Evolutionary conservation across 1,140 invertebrate genomes (phyloP).

Genomic region (Drosophila novamexicana): DNA sequence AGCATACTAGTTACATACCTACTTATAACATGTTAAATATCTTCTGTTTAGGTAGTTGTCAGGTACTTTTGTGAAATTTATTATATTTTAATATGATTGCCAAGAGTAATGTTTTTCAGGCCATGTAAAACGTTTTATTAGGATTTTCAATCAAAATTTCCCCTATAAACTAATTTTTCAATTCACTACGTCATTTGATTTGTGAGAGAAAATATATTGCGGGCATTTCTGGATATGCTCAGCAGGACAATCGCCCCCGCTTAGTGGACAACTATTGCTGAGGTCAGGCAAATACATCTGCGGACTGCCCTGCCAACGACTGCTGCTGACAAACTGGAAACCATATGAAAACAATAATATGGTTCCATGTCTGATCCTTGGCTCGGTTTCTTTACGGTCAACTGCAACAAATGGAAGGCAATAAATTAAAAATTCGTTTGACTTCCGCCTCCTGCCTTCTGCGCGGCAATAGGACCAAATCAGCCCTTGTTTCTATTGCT

Average conservation of each 20-base stretch:
- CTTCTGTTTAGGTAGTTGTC: no score
- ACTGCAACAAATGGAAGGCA: constrained; percentile 71
- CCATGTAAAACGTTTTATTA: no score
- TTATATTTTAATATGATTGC: no score
- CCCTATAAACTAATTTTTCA: constrained; percentile 19
- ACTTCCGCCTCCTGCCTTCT: constrained; percentile 65
- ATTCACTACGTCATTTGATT: constrained; percentile 57
- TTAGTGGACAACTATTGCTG: constrained; percentile 25
- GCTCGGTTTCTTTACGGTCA: constrained; percentile 65
- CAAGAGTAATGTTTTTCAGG: no score
- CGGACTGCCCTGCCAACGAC: constrained; percentile 39
- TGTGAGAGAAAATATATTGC: constrained; percentile 61
- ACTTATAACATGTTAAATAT: no score
- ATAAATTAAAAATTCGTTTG: constrained; percentile 83
- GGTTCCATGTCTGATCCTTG: constrained; percentile 31
- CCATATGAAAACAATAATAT: constrained; percentile 81
- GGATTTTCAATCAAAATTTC: constrained; percentile 2
- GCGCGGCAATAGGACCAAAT: constrained; percentile 20
- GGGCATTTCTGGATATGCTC: constrained; percentile 36
- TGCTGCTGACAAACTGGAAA: constrained; percentile 70
- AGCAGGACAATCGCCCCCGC: constrained; percentile 44
- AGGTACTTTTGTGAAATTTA: no score
- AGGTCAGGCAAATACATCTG: constrained; percentile 60
- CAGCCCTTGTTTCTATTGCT: constrained; percentile 31
- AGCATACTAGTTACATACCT: no score